Conservation (phyloP, 2,888 invertebrate genomes). For the Laothoe populi region DNA sequence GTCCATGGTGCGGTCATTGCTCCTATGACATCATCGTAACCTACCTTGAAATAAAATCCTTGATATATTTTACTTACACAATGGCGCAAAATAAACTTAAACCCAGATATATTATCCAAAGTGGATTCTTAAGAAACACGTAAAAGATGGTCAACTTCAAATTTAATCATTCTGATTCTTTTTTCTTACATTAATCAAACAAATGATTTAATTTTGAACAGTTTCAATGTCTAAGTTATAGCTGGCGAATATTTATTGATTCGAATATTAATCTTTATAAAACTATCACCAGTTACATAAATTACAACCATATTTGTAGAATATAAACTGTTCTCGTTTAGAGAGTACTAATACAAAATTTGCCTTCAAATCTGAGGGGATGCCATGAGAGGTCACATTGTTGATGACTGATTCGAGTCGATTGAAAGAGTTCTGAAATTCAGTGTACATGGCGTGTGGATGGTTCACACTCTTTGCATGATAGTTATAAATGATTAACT, state of each 20-base stretch:
- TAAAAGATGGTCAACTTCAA: background rate
- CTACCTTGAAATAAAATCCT: constrained; percentile 26
- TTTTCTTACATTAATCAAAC: background rate
- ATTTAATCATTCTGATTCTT: background rate
- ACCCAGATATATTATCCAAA: too few relatives aligned
- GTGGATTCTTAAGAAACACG: background rate
- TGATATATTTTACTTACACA: constrained; percentile 8
- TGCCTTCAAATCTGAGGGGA: background rate
- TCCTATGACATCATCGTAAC: constrained; percentile 47
- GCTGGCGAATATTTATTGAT: background rate
- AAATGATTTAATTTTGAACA: background rate
- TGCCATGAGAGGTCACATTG: background rate
- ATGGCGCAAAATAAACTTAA: background rate
- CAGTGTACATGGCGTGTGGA: too few relatives aligned
- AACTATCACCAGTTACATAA: too few relatives aligned
- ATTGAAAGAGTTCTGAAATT: constrained; percentile 1
- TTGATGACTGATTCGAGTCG: background rate
- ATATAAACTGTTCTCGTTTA: background rate
- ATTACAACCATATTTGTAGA: background rate
- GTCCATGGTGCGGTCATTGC: constrained; percentile 47
- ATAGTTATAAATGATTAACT: too few relatives aligned
- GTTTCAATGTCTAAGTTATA: background rate
- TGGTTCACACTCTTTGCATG: too few relatives aligned
- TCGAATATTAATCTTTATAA: background rate
- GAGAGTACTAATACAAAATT: background rate